phyloP scores from a whole-genome alignment of 2,797 vertebrate genomes.

The Tiaroga cobitis region DNA sequence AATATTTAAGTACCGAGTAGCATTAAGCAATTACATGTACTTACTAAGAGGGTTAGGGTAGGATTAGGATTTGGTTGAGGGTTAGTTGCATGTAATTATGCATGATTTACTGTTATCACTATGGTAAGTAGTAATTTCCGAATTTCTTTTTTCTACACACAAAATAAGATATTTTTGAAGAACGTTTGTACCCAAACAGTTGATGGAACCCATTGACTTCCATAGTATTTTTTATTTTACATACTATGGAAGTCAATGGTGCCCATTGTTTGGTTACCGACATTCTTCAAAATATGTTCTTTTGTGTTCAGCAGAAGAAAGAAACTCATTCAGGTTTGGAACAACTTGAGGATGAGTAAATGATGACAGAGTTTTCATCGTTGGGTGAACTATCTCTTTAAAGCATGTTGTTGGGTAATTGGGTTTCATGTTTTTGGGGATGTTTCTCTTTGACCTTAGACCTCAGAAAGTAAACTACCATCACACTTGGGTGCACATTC shows the following conservation, averaged over 20 bases:
- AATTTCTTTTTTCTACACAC: background rate
- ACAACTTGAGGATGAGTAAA: background rate
- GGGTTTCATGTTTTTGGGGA: background rate
- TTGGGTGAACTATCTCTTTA: background rate
- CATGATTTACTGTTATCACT: too few relatives aligned
- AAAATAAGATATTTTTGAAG: background rate
- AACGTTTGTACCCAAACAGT: background rate
- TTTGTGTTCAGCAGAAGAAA: background rate
- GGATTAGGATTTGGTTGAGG: too few relatives aligned
- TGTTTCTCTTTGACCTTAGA: background rate
- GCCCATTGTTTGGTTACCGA: background rate
- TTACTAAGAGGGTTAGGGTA: too few relatives aligned
- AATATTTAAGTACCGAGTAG: too few relatives aligned
- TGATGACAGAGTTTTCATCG: background rate
- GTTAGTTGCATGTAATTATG: too few relatives aligned
- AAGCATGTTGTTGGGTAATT: background rate
- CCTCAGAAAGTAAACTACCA: background rate
- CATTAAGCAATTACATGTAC: too few relatives aligned
- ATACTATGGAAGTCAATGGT: background rate
- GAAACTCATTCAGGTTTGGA: background rate
- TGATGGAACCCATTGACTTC: background rate
- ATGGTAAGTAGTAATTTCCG: too few relatives aligned
- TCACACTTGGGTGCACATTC: slow-evolving; percentile 6
- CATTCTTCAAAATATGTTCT: background rate
- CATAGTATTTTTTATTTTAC: too few relatives aligned